Base-by-base conservation (phyloP, 2,797 vertebrate genomes). In the Sebastes nivosus region DNA sequence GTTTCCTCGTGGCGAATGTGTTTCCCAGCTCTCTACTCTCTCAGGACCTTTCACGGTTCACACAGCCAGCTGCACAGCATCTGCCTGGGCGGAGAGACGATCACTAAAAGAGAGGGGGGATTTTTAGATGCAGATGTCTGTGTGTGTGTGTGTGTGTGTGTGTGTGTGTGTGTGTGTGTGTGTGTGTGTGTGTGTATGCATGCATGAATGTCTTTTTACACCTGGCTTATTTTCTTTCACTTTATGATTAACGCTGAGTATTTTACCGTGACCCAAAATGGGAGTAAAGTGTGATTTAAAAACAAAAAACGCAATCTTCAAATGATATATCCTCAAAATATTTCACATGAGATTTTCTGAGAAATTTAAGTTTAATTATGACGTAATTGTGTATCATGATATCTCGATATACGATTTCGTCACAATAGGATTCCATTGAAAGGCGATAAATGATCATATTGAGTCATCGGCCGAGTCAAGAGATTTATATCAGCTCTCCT, bases 31-130 rank as follows among this genome's bases (percentile, higher is more conserved):
- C 69, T 29, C 20, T 3, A 5, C 77, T 86, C 74, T 91, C 92
- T 42, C 81, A 65, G 82, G 77, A 71, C 73, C 73, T 75, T 71
- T 79, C 76, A 57, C 71, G 42, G 84, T 88, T 84, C 88, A 82
- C 77, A 69, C 68, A 80, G 72, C 78, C 88, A 90, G 87, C 89
- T 93, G 90, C 57, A 32, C 71, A 73, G 46, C 81, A 77, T 90
- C 89, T 91, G 90, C 74, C 50, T 20, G 69, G 80, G 78, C 9
- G 50, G 67, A 70, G 72, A 66, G 38, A 58, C 50, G 12, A 63
- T 65, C 57, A 60, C 57, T 70, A 24, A 84, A 36, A 67, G 72
- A 67, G 66, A 22, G 6, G 30, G 69, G 77, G 77, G 10, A 6
- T 55, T 29, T 77, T 69, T 25, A 52, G 14, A n/a, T 36, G 58